phyloP scores from a whole-genome alignment of 2,888 invertebrate species.

The Melanostoma scalare region DNA sequence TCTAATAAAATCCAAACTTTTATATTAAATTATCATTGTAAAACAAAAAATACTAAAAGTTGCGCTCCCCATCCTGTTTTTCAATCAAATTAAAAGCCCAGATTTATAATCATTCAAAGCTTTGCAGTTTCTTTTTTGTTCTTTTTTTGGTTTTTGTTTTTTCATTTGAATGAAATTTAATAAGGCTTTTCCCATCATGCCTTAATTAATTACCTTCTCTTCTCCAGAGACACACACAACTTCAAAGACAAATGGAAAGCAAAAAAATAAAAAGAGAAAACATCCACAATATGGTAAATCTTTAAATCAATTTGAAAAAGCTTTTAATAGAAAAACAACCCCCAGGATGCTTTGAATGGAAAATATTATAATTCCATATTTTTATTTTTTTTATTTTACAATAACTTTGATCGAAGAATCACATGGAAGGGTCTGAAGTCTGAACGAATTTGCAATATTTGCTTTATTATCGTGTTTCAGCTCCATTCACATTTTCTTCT shows the following conservation, averaged over 20 bases:
- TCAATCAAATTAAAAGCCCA: too few species aligned
- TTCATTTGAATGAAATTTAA: too few species aligned
- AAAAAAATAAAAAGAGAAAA: slow-evolving; percentile 1
- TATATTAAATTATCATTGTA: too few species aligned
- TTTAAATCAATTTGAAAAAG: slow-evolving; percentile 69
- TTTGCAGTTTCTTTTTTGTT: too few species aligned
- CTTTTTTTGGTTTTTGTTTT: too few species aligned
- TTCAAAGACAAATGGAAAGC: slow-evolving; percentile 24
- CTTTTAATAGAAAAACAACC: slow-evolving; percentile 69
- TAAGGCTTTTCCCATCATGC: too few species aligned
- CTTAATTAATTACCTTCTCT: too few species aligned
- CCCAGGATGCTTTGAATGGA: slow-evolving; percentile 56
- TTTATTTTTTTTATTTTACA: slow-evolving; percentile 39
- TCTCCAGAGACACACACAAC: slow-evolving; percentile 3
- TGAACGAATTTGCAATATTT: background rate
- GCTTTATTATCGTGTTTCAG: background rate
- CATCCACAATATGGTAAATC: slow-evolving; percentile 28
- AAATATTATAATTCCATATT: slow-evolving; percentile 64
- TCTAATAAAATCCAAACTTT: too few species aligned
- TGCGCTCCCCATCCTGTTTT: too few species aligned
- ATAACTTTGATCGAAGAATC: slow-evolving; percentile 50
- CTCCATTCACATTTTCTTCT: background rate
- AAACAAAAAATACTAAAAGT: too few species aligned
- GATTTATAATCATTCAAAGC: too few species aligned
- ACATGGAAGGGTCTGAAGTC: slow-evolving; percentile 2